Conservation (phyloP, 2,888 invertebrate genomes). For the Prenolepis imparis region DNA sequence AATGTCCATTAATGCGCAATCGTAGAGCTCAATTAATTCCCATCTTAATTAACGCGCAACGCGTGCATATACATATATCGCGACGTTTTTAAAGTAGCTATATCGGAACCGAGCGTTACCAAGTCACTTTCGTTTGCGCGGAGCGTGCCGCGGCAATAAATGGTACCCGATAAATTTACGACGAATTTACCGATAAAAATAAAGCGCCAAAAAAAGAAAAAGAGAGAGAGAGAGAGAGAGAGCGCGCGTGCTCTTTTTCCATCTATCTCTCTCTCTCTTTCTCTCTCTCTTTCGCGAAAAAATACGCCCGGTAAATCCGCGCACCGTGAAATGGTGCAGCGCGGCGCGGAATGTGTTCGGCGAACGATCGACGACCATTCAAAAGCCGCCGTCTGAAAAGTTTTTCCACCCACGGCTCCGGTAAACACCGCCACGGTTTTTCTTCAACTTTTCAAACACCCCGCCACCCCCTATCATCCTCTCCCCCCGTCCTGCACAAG, state of each 20-base stretch:
- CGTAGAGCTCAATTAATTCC: slow-evolving; percentile 26
- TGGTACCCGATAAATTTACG: slow-evolving; percentile 74
- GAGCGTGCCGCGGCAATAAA: slow-evolving; percentile 65
- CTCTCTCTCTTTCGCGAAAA: slow-evolving; percentile 27
- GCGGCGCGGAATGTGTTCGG: slow-evolving; percentile 70
- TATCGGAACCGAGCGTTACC: slow-evolving; percentile 49
- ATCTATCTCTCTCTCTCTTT: neutral
- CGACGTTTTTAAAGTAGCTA: slow-evolving; percentile 51
- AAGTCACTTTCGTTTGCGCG: slow-evolving; percentile 66
- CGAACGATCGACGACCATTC: slow-evolving; percentile 77
- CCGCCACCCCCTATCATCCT: slow-evolving; percentile 5
- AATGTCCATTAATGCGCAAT: slow-evolving; percentile 8
- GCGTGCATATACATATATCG: slow-evolving; percentile 12
- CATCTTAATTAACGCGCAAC: slow-evolving; percentile 63
- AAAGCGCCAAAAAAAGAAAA: slow-evolving; percentile 51
- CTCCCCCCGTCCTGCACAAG: no score
- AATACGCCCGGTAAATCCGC: slow-evolving; percentile 69
- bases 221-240: neutral
- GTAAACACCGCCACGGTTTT: slow-evolving; percentile 76
- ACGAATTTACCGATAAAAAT: slow-evolving; percentile 73
- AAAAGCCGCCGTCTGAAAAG: slow-evolving; percentile 78
- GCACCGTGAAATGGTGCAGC: slow-evolving; percentile 70
- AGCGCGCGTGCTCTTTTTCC: neutral
- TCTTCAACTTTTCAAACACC: slow-evolving; percentile 72
- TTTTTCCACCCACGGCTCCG: slow-evolving; percentile 73